These are phyloP conservation scores for Brachymystax lenok DNA, from an alignment of 2,797 vertebrate genomes.

Conservation along the genomic window DNA sequence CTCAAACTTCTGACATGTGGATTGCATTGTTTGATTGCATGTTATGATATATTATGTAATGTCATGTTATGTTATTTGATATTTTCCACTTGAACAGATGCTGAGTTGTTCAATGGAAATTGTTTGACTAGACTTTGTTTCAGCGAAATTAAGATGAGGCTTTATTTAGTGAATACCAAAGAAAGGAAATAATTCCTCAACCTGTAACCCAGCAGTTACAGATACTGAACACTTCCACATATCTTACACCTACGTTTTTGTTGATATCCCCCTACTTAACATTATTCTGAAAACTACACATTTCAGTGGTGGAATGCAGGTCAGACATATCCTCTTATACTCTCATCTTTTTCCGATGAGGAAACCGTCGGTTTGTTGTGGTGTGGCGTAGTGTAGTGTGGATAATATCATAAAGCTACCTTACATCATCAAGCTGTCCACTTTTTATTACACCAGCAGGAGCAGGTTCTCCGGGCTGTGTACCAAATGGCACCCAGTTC, in stretches of 20 bases:
- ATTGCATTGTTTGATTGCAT: not conserved
- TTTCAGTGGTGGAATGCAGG: not conserved
- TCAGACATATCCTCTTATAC: slow-evolving; percentile 3
- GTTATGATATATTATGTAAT: not conserved
- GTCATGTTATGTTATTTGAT: not conserved
- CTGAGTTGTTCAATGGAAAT: not conserved
- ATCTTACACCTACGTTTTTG: not conserved
- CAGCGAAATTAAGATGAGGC: not conserved
- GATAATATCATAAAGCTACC: slow-evolving; percentile 30
- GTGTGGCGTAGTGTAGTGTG: slow-evolving; percentile 17
- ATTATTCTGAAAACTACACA: not conserved
- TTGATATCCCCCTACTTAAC: not conserved
- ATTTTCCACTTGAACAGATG: not conserved
- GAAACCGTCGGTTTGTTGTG: not conserved
- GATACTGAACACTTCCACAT: not conserved
- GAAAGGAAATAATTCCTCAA: not conserved
- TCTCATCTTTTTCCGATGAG: not conserved
- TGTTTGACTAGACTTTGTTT: not conserved
- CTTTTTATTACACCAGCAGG: slow-evolving; percentile 22
- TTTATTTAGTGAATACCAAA: not conserved
- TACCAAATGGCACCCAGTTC: not conserved
- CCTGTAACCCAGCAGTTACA: not conserved
- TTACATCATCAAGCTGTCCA: slow-evolving; percentile 29
- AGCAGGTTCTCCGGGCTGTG: slow-evolving; percentile 3
- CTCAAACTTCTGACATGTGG: not conserved